Conservation (phyloP, 2,888 invertebrate species). For the Augochlorella aurata region DNA sequence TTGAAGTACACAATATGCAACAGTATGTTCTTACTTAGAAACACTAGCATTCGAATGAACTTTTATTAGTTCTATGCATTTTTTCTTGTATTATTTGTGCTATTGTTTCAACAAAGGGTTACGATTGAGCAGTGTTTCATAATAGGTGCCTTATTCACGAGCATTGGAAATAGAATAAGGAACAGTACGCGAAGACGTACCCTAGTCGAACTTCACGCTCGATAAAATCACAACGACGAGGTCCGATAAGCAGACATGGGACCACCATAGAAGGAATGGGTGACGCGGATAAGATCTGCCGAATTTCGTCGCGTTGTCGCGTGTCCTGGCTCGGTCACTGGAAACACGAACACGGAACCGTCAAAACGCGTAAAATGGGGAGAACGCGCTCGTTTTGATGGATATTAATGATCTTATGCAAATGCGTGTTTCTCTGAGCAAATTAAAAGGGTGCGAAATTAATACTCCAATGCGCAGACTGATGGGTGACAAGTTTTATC, state of each 20-base stretch:
- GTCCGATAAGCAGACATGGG: constrained; percentile 53
- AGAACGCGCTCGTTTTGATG: background rate
- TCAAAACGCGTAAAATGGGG: constrained; percentile 57
- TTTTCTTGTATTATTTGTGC: no score
- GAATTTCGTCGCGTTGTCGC: constrained; percentile 67
- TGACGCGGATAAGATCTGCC: constrained; percentile 65
- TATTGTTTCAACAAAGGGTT: no score
- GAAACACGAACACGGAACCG: constrained; percentile 55
- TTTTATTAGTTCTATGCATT: no score
- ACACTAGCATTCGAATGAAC: no score
- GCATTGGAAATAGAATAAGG: background rate
- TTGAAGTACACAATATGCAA: no score
- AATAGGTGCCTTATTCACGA: background rate
- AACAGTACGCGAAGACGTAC: constrained; percentile 4
- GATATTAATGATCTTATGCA: constrained; percentile 1
- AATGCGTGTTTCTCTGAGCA: background rate
- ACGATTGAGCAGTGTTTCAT: no score
- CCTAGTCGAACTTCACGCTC: constrained; percentile 48
- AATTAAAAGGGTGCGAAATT: constrained; percentile 1
- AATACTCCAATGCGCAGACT: background rate
- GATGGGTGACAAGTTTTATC: no score
- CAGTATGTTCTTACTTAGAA: no score
- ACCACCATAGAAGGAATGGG: constrained; percentile 44
- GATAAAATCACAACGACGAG: constrained; percentile 62
- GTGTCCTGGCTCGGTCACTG: constrained; percentile 56